Conservation (phyloP, 2,888 invertebrate species). For the Tenthredo notha region DNA sequence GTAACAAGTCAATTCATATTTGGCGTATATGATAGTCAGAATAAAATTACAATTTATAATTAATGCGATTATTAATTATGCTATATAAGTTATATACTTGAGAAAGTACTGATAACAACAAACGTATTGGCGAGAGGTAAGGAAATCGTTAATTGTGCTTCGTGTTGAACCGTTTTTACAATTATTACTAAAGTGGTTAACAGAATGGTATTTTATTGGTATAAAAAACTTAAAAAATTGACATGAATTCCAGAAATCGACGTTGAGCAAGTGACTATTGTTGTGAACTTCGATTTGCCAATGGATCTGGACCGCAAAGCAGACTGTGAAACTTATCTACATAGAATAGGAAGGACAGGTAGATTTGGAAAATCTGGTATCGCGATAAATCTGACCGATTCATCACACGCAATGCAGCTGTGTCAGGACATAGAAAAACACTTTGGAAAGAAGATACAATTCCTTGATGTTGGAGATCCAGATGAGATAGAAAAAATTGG, state of each 20-base stretch:
- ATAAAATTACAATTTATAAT: slow-evolving; percentile 60
- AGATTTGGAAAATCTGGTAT: slow-evolving; percentile 98
- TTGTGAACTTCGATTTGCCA: slow-evolving; percentile 99
- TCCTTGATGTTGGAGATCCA: slow-evolving; percentile 92
- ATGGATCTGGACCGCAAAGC: slow-evolving; percentile 89
- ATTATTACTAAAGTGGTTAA: no score
- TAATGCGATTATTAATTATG: slow-evolving; percentile 3
- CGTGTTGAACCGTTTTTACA: no score
- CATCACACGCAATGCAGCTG: slow-evolving; percentile 85
- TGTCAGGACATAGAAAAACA: slow-evolving; percentile 91
- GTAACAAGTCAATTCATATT: slow-evolving; percentile 76
- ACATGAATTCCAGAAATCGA: slow-evolving; percentile 87
- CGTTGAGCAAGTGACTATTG: slow-evolving; percentile 98
- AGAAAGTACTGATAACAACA: no score
- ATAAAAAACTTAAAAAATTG: no score
- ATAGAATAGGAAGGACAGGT: slow-evolving; percentile 98
- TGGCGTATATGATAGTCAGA: slow-evolving; percentile 73
- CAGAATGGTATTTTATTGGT: no score
- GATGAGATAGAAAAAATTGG: slow-evolving; percentile 96
- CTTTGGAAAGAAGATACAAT: slow-evolving; percentile 91
- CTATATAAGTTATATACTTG: background rate
- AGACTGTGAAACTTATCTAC: slow-evolving; percentile 98
- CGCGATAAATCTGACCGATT: slow-evolving; percentile 96
- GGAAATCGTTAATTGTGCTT: no score
- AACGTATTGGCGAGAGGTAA: no score